phyloP scores from a whole-genome alignment of 2,888 invertebrate genomes.

The Calameuta pallipes region DNA sequence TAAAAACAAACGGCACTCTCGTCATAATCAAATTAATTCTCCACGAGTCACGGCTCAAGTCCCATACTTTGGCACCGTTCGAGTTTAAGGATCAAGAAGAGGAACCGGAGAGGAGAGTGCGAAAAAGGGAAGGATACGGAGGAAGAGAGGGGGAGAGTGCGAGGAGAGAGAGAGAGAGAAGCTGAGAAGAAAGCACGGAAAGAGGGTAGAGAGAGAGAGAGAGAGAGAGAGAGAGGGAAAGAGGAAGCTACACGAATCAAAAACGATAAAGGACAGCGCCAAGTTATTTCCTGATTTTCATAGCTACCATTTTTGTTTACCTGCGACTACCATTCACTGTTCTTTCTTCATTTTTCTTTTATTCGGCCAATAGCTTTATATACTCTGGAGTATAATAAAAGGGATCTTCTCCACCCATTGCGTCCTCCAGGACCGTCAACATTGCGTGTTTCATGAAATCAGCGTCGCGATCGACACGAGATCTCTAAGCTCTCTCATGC shows the following conservation, averaged over 20 bases:
- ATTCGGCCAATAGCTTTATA: not conserved
- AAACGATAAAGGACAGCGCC: not conserved
- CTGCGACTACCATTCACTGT: not conserved
- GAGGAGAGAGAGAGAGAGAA: not conserved
- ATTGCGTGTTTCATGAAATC: not conserved
- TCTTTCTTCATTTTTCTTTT: not conserved
- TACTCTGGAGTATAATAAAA: too few relatives aligned
- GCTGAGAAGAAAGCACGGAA: not conserved
- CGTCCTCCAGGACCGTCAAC: not conserved
- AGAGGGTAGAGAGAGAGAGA: conserved; percentile 5
- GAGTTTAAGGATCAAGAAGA: not conserved
- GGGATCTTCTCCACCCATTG: too few relatives aligned
- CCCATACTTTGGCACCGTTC: not conserved
- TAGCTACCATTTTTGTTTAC: not conserved
- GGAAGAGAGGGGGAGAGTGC: not conserved
- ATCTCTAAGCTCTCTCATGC: not conserved
- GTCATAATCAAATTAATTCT: not conserved
- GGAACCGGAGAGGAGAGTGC: not conserved
- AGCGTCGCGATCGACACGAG: not conserved
- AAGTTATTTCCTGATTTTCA: not conserved
- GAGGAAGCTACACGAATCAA: not conserved
- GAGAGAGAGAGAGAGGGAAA: conserved; percentile 4
- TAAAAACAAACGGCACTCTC: not conserved
- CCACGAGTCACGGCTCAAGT: not conserved
- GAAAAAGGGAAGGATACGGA: not conserved